Evolutionary conservation across 2,797 vertebrate species (phyloP).

Genomic region (Hippopotamyrus pictus): DNA sequence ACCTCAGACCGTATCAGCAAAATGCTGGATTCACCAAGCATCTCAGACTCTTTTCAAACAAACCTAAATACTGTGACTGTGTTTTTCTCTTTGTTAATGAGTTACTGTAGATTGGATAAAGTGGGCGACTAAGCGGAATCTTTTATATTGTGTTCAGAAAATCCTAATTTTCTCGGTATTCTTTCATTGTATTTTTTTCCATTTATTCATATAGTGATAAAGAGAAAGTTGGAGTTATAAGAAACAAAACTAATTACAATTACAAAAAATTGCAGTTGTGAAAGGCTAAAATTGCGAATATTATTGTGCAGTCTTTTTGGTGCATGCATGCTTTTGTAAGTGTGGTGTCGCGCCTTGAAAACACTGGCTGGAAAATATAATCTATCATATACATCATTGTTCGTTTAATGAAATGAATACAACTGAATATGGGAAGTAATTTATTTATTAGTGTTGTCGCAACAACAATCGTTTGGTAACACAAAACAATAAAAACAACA

Average conservation of each 20-base stretch:
- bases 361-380: background rate
- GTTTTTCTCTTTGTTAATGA: background rate
- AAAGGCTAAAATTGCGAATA: background rate
- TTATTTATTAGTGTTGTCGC: conserved; percentile 33
- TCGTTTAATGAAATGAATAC: background rate
- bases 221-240: background rate
- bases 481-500: conserved; percentile 60
- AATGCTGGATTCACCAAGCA: background rate
- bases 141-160: background rate
- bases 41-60: background rate
- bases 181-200: background rate
- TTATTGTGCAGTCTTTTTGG: background rate
- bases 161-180: background rate
- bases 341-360: background rate
- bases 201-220: background rate
- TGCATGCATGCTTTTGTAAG: background rate
- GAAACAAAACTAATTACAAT: background rate
- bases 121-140: background rate
- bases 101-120: background rate
- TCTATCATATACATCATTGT: background rate
- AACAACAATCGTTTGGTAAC: conserved; percentile 60
- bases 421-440: background rate
- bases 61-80: background rate
- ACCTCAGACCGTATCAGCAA: background rate
- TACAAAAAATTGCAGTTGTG: background rate